Conservation (phyloP, 2,797 vertebrate species). For the Phyllotis vaccarum region DNA sequence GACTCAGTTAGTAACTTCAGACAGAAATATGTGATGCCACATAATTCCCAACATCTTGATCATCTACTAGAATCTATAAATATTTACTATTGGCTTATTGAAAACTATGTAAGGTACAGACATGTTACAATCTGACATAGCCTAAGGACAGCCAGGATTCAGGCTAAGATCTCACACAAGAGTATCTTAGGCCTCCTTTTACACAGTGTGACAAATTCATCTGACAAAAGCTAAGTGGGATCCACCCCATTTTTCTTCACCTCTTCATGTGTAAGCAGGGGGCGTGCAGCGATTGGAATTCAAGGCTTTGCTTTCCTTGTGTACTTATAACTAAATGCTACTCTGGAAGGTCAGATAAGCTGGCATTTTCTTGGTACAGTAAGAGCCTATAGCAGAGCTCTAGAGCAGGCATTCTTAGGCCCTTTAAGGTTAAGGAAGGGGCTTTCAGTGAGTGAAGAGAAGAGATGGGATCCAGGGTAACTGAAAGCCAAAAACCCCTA, state of each 20-base stretch:
- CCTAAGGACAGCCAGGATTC: background rate
- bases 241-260: background rate
- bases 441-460: background rate
- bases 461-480: background rate
- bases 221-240: background rate
- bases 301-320: conserved; percentile 7
- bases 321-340: conserved; percentile 13
- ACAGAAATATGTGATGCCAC: background rate
- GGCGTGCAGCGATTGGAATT: conserved; percentile 23
- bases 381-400: conserved; percentile 45
- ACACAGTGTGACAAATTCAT: background rate
- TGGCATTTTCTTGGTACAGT: background rate
- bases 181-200: background rate
- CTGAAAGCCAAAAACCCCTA: background rate
- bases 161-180: conserved; percentile 13
- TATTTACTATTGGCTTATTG: background rate
- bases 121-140: background rate
- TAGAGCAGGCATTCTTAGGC: background rate
- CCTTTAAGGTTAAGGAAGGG: background rate
- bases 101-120: conserved; percentile 49
- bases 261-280: background rate
- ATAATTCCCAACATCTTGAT: conserved; percentile 1
- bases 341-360: background rate
- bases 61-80: conserved; percentile 9
- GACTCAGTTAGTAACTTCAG: background rate